phyloP scores from a whole-genome alignment of 2,113 vertebrate species.

The Halcyon malimbica region DNA sequence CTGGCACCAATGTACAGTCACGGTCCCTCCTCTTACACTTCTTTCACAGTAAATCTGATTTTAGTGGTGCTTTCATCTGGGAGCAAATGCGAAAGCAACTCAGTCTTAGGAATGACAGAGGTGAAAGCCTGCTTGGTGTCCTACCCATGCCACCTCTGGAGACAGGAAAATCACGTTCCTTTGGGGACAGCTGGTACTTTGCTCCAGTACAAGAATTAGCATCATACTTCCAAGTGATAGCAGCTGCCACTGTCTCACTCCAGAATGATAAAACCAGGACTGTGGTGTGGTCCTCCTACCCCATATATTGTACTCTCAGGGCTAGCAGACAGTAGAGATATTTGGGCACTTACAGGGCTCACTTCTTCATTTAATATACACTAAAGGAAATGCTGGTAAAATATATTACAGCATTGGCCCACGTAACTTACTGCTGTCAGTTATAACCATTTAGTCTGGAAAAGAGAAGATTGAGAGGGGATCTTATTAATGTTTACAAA shows the following conservation, averaged over 20 bases:
- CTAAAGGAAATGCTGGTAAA: not conserved
- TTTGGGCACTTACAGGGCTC: not conserved
- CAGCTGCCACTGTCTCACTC: not conserved
- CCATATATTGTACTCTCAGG: not conserved
- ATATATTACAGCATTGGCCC: not conserved
- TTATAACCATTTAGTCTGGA: not conserved
- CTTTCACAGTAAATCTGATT: not conserved
- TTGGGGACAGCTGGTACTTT: not conserved
- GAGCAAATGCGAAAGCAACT: not conserved
- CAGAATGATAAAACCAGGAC: not conserved
- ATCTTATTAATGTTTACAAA: no score
- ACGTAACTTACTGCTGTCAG: not conserved
- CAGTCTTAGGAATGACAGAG: not conserved
- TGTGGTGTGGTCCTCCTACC: not conserved
- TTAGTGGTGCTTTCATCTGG: not conserved
- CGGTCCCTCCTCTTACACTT: not conserved
- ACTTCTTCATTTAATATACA: not conserved
- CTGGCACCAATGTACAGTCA: not conserved
- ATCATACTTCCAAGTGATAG: not conserved
- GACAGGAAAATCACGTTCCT: not conserved
- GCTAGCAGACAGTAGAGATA: not conserved
- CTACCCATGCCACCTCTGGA: not conserved
- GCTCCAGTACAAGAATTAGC: not conserved
- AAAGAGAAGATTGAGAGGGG: no score
- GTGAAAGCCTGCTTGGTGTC: not conserved